Percentiles rank a stretch among this genome's conserved stretches.
Evolutionary conservation across 1,140 invertebrate genomes (phyloP).

Genomic region (Geopemphigus sp.): DNA sequence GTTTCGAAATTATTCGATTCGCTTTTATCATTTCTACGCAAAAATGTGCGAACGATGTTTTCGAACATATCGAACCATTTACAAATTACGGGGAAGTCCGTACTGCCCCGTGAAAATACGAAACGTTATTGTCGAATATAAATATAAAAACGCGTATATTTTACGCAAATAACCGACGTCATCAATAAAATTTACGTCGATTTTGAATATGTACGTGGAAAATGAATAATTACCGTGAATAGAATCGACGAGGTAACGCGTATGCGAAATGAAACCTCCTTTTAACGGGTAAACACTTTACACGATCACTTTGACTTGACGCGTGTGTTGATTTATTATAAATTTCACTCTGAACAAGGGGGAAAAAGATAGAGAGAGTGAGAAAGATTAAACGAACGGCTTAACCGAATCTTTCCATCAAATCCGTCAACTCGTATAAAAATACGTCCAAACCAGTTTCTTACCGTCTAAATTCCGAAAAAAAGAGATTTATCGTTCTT

Average conservation of each 20-base stretch:
- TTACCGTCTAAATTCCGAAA: background rate
- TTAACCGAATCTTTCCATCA: background rate
- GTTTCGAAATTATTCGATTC: background rate
- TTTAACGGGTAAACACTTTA: background rate
- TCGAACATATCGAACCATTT: background rate
- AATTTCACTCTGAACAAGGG: background rate
- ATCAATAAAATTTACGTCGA: background rate
- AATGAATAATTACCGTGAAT: background rate
- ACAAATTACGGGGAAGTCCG: too few relatives aligned
- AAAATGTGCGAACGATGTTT: background rate
- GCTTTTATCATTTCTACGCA: background rate
- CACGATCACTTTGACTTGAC: background rate
- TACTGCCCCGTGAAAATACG: too few relatives aligned
- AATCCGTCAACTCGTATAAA: background rate
- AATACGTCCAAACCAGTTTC: background rate
- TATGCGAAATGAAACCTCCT: background rate
- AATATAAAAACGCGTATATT: too few relatives aligned
- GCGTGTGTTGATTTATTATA: background rate
- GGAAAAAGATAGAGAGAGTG: background rate
- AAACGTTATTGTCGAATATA: too few relatives aligned
- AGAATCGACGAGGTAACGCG: background rate
- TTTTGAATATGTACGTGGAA: background rate
- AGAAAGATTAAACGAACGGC: background rate
- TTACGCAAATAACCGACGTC: background rate
- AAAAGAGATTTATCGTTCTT: background rate